Evolutionary conservation across 2,888 invertebrate genomes (phyloP).

Genomic region (Noctua janthe): DNA sequence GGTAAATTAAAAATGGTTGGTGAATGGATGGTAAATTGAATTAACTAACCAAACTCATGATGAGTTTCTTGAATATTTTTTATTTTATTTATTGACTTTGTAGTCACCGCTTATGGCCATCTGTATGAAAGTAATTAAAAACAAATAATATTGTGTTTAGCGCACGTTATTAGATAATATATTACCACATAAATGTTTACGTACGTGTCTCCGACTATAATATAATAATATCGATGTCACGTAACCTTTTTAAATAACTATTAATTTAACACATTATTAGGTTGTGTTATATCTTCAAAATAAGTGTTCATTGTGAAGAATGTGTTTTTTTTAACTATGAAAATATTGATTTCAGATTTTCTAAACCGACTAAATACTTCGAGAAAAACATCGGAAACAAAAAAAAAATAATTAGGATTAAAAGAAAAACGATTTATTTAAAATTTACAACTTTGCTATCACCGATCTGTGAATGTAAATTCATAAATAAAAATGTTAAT

Average conservation of each 20-base stretch:
- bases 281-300: background rate
- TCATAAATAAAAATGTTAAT: background rate
- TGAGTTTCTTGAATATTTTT: background rate
- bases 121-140: background rate
- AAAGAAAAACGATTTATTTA: background rate
- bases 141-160: constrained; percentile 4
- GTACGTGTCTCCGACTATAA: constrained; percentile 7
- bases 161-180: constrained; percentile 34
- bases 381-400: too few relatives aligned
- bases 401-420: too few relatives aligned
- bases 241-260: constrained; percentile 12
- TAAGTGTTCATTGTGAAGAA: background rate
- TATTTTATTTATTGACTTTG: background rate
- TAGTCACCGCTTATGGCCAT: background rate
- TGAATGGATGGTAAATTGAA: background rate
- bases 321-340: background rate
- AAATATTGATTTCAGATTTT: too few relatives aligned
- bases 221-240: constrained; percentile 13
- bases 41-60: background rate
- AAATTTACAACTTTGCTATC: background rate
- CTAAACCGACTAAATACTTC: background rate
- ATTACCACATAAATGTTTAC: constrained; percentile 20
- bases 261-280: background rate
- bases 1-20: too few relatives aligned
- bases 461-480: background rate